A percentile compares a stretch with the other conserved stretches of the same genome.
Evolutionary conservation across 1,140 invertebrate species (phyloP).

Genomic region (Zaprionus gabonicus): DNA sequence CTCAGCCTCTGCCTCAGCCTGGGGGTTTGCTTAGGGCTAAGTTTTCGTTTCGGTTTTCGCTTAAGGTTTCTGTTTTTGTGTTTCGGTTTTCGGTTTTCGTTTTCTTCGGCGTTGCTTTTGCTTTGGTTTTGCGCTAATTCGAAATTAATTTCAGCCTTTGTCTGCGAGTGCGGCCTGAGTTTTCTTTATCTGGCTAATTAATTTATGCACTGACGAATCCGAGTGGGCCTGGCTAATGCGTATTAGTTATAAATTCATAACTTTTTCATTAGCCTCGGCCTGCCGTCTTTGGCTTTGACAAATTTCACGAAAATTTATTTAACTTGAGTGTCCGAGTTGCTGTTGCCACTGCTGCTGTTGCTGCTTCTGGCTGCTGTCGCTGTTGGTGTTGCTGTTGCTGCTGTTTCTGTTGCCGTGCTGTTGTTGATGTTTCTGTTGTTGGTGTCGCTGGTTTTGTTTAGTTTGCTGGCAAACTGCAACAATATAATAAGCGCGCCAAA

Average conservation of each 20-base stretch:
- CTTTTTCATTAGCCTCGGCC: slow-evolving; percentile 64
- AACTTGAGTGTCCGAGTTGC: slow-evolving; percentile 5
- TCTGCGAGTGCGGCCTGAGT: slow-evolving; percentile 37
- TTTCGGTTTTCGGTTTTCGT: slow-evolving; percentile 23
- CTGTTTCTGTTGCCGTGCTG: slow-evolving; percentile 2
- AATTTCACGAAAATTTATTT: slow-evolving; percentile 29
- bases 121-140: slow-evolving; percentile 54
- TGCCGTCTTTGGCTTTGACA: slow-evolving; percentile 22
- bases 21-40: neutral
- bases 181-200: slow-evolving; percentile 72
- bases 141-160: slow-evolving; percentile 74
- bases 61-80: slow-evolving; percentile 7
- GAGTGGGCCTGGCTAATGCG: slow-evolving; percentile 51
- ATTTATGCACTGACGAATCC: slow-evolving; percentile 60
- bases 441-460: slow-evolving; percentile 25
- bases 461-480: slow-evolving; percentile 57
- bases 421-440: slow-evolving; percentile 11
- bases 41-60: neutral
- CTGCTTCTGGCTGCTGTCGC: neutral
- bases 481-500: slow-evolving; percentile 78
- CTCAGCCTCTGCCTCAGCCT: too few relatives aligned
- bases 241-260: slow-evolving; percentile 77
- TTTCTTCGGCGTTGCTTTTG: slow-evolving; percentile 37
- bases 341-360: slow-evolving; percentile 14
- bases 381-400: slow-evolving; percentile 1